Evolutionary conservation across 1,140 invertebrate species (phyloP).

Genomic region (Drosophila aff.): DNA sequence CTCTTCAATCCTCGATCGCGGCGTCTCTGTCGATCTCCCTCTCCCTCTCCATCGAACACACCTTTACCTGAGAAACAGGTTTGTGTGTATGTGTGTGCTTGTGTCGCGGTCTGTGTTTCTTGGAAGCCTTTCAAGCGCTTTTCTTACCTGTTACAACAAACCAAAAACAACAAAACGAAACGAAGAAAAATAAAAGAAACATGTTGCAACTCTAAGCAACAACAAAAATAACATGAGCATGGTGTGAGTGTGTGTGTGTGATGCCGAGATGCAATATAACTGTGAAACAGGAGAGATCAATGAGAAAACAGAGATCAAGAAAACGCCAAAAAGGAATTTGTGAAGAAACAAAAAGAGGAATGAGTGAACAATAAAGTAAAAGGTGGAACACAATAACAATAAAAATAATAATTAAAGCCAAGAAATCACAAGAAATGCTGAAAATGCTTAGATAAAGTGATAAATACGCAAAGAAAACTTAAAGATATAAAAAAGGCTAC

Average conservation of each 20-base stretch:
- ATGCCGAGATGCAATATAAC: slow-evolving; percentile 29
- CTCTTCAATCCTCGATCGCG: slow-evolving; percentile 13
- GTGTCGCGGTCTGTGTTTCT: slow-evolving; percentile 42
- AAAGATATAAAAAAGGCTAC: background rate
- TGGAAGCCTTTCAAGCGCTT: slow-evolving; percentile 82
- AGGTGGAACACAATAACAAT: background rate
- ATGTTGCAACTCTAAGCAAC: slow-evolving; percentile 38
- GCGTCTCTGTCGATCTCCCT: slow-evolving; percentile 32
- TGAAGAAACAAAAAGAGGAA: background rate
- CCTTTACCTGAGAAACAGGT: slow-evolving; percentile 77
- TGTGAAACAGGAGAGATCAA: slow-evolving; percentile 37
- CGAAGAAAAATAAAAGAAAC: slow-evolving; percentile 13
- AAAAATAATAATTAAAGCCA: background rate
- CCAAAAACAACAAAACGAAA: slow-evolving; percentile 43
- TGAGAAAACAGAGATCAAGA: slow-evolving; percentile 14
- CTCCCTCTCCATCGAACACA: slow-evolving; percentile 32
- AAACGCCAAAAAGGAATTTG: slow-evolving; percentile 2
- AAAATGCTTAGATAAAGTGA: background rate
- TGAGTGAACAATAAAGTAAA: background rate
- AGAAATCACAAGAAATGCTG: background rate
- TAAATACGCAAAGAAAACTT: background rate
- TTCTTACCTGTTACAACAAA: slow-evolving; percentile 56
- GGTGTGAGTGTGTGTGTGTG: background rate
- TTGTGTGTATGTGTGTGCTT: slow-evolving; percentile 28
- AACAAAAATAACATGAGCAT: slow-evolving; percentile 12